These are phyloP conservation scores for Gasteruption jaculator DNA, from an alignment of 2,888 invertebrate species.

Conservation along the genomic window DNA sequence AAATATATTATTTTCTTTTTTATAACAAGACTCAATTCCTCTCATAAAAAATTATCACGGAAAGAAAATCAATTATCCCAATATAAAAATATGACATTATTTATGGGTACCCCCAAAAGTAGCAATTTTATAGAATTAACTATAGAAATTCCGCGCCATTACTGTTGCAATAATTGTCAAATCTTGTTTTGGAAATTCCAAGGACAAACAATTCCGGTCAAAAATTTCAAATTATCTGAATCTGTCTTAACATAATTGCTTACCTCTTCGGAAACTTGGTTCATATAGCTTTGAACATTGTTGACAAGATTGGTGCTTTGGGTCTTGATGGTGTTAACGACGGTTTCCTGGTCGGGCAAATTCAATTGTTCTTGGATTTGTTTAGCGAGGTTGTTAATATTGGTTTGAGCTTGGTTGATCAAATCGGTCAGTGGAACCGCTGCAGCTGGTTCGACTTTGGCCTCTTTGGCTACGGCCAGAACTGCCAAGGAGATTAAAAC, in stretches of 20 bases:
- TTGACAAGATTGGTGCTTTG: conserved; percentile 33
- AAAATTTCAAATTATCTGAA: background rate
- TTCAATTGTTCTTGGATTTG: conserved; percentile 36
- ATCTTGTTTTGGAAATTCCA: background rate
- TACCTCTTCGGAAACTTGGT: conserved; percentile 36
- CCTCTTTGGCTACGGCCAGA: conserved; percentile 10
- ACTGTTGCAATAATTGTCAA: too few relatives aligned
- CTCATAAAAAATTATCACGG: background rate
- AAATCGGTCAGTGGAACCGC: conserved; percentile 27
- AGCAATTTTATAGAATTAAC: background rate
- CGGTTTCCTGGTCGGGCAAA: conserved; percentile 34
- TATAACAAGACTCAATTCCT: background rate
- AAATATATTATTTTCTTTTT: background rate
- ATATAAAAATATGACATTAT: too few relatives aligned
- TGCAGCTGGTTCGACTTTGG: conserved; percentile 17
- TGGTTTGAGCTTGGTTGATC: conserved; percentile 34
- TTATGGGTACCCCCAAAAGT: too few relatives aligned
- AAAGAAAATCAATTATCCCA: background rate
- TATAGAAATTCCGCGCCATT: background rate
- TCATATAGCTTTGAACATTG: conserved; percentile 34
- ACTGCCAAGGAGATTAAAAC: conserved; percentile 15
- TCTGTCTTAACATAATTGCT: too few relatives aligned
- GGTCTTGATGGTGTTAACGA: conserved; percentile 33
- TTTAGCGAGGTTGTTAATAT: conserved; percentile 32
- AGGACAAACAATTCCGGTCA: background rate